phyloP scores from a whole-genome alignment of 2,888 invertebrate species.

The Diploptera punctata region DNA sequence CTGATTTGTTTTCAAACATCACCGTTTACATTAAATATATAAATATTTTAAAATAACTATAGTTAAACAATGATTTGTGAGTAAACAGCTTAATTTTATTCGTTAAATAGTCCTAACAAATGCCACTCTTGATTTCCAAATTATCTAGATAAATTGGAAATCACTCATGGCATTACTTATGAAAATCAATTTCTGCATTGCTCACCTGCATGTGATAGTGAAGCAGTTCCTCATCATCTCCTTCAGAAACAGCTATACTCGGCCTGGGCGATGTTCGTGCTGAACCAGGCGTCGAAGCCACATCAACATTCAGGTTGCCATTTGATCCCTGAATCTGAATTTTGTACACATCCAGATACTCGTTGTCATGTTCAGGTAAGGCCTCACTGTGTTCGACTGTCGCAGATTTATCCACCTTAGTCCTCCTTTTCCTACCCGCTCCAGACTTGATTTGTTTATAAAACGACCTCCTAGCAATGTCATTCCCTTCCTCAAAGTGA shows the following conservation, averaged over 20 bases:
- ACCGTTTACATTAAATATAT: too few species aligned
- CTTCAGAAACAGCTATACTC: slow-evolving; percentile 46
- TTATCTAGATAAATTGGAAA: too few species aligned
- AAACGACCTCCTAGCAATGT: slow-evolving; percentile 81
- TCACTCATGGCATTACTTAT: too few species aligned
- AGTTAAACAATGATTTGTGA: too few species aligned
- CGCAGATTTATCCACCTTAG: background rate
- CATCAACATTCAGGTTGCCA: slow-evolving; percentile 36
- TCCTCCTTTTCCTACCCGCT: slow-evolving; percentile 7
- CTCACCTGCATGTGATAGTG: slow-evolving; percentile 43
- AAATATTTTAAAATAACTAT: too few species aligned
- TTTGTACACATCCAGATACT: slow-evolving; percentile 39
- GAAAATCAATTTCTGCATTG: too few species aligned
- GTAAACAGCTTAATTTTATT: too few species aligned
- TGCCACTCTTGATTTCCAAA: too few species aligned
- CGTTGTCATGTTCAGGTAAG: slow-evolving; percentile 26
- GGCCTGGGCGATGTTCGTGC: slow-evolving; percentile 34
- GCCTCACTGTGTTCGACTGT: slow-evolving; percentile 15
- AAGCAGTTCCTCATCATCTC: slow-evolving; percentile 46
- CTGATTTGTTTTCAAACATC: too few species aligned
- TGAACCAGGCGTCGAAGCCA: background rate
- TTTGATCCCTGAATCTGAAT: slow-evolving; percentile 43
- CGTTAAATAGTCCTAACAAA: too few species aligned
- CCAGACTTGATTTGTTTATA: slow-evolving; percentile 32
- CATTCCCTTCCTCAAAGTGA: slow-evolving; percentile 82